phyloP scores from a whole-genome alignment of 2,113 vertebrate genomes.

The Corythornis cristatus region DNA sequence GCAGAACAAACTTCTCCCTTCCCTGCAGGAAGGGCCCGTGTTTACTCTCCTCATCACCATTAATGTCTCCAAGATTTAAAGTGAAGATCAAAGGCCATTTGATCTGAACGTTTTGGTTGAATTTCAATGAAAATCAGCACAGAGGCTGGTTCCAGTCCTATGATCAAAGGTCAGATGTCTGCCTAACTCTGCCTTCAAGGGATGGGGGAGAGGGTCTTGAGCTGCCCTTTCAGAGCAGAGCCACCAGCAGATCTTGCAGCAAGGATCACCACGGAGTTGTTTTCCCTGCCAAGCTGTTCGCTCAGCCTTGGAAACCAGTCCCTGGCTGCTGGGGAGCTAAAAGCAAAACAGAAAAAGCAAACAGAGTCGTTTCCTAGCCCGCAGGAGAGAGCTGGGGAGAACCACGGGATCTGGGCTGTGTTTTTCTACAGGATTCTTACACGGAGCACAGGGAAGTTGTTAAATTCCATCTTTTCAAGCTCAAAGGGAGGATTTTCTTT shows the following conservation, averaged over 20 bases:
- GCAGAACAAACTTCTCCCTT: not conserved
- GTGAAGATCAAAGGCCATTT: not conserved
- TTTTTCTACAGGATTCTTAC: not conserved
- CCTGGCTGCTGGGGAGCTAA: not conserved
- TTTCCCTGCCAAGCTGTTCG: not conserved
- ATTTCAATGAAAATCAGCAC: not conserved
- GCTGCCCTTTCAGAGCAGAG: not conserved
- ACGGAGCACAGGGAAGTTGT: fast-evolving
- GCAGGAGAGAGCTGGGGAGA: fast-evolving
- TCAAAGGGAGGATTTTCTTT: not conserved
- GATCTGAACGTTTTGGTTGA: not conserved
- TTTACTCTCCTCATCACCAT: not conserved
- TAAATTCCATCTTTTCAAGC: not conserved
- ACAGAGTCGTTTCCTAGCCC: not conserved
- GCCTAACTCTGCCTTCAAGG: not conserved
- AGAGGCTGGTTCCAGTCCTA: not conserved
- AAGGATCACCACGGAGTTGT: fast-evolving
- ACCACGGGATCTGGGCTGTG: fast-evolving
- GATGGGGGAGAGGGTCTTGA: not conserved
- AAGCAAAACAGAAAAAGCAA: not conserved
- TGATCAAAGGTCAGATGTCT: not conserved
- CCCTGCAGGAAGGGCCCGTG: not conserved
- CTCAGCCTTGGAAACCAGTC: not conserved
- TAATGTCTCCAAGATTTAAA: not conserved
- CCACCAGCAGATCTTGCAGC: not conserved